Percentiles rank a stretch among this genome's conserved stretches.
These are phyloP conservation scores for Tiliacea aurago DNA, from an alignment of 2,888 invertebrate species.

Conservation along the genomic window DNA sequence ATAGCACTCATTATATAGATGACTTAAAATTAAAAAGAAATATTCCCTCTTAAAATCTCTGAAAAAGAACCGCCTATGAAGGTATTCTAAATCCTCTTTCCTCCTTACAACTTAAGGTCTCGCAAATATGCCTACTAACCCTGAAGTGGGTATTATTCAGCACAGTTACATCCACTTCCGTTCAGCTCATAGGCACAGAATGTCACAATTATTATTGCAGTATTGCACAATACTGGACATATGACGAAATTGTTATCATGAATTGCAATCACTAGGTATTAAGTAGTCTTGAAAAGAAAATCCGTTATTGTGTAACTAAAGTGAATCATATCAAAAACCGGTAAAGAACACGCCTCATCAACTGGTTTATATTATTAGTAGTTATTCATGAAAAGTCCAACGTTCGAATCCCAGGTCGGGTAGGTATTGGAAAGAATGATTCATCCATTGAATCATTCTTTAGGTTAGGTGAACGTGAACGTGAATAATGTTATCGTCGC, in stretches of 20 bases:
- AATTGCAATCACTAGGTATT: conserved; percentile 5
- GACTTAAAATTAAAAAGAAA: background rate
- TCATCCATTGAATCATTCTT: conserved; percentile 39
- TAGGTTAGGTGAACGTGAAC: conserved; percentile 2
- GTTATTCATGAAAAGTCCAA: conserved; percentile 44
- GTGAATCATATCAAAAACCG: conserved; percentile 45
- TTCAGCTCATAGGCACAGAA: background rate
- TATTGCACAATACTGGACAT: conserved; percentile 29
- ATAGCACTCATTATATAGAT: background rate
- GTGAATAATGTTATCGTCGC: conserved; percentile 2
- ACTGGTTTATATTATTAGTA: background rate
- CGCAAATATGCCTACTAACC: background rate
- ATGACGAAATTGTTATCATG: conserved; percentile 39
- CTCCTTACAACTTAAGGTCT: conserved; percentile 4
- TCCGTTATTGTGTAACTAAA: conserved; percentile 37
- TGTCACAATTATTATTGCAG: conserved; percentile 13
- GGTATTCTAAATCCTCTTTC: too few species aligned
- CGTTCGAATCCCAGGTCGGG: conserved; percentile 35
- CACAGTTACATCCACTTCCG: conserved; percentile 32
- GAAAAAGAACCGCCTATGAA: background rate
- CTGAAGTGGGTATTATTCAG: conserved; percentile 21
- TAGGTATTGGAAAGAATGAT: conserved; percentile 33
- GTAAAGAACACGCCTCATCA: conserved; percentile 23
- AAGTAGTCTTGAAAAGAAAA: conserved; percentile 25
- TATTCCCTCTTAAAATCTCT: background rate